Evolutionary conservation across 2,888 invertebrate genomes (phyloP), one percentile per base, ranked within the genome.

Genomic region (Ichneumoninae sp.): DNA sequence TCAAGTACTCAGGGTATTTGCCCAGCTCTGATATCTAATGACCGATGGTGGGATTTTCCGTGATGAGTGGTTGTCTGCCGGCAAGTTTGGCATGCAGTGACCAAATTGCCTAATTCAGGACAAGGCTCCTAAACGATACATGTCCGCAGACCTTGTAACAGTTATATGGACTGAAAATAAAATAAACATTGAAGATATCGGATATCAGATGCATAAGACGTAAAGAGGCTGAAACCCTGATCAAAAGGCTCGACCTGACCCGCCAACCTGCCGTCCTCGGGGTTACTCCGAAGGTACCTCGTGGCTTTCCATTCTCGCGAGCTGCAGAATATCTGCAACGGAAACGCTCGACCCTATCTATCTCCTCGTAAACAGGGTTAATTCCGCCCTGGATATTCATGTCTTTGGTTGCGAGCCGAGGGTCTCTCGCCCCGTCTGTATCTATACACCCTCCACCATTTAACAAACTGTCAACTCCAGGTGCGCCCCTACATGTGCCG

Each of bases 321-420:
- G n/a, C 57, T 72, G 44, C 70, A 30, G 71, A 52, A 79, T 84
- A 82, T 76, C 86, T 85, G 87, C 86, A 87, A 82, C 86, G 87
- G 85, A 87, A 87, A 87, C 79, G 74, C 82, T 74, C 84, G 85
- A 84, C 65, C 84, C 83, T 86, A 86, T 87, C 82, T 77, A 80
- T 82, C 85, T 74, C 36, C 62, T 76, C 74, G 83, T 84, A 86
- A 87, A 86, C 86, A 86, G 86, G 87, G 86, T 87, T 86, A 86
- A 87, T 86, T 79, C 78, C 83, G 81, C 60, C 70, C 83, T 80
- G 86, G 83, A 86, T 85, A 86, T 86, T 86, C 86, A 66, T 86
- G 84, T 82, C 71, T 82, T 80, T 62, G 70, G 82, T 84, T 71
- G 70, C 50, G 57, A 57, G 60, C 22, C 66, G 65, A 60, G 65